Base-by-base conservation (phyloP, 2,113 vertebrate species). In the Elgaria multicarinata region DNA sequence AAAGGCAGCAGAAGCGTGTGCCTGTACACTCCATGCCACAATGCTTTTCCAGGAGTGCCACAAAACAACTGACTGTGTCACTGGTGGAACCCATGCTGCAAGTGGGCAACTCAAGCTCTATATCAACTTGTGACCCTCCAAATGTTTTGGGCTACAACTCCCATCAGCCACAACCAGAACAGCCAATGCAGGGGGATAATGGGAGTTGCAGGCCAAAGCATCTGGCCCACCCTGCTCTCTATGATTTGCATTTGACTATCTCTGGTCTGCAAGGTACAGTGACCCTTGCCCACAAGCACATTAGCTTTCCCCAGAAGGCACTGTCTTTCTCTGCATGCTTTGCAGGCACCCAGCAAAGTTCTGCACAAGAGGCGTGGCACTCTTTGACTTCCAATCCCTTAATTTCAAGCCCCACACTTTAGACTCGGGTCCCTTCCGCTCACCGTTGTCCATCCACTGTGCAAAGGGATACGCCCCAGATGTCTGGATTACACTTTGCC, bases 381-480 rank as follows among this genome's bases (percentile, higher is more conserved):
- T n/a, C 76, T 50, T 9, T 9, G 26, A 18, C 50, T 77, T 46
- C 3, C 36, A 6, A 7, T 50, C 44, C 75, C 33, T 14, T 66
- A 44, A 72, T n/a, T n/a, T 72, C 36, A 31, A 44, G 26, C 36
- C 71, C 24, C 36, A 7, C 5, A 31, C 64, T 10, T 28, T 33
- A 66, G 6, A 33, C 24, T 64, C 33, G 1, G 10, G 2, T 50
- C 31, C 75, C 44, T 67, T 79, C 24, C n/a, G 50, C 86, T 39
- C 44, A 87, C 86, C 86, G 33, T 69, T 87, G 86, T 53, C 86
- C 86, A 10, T 87, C 76, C 39, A 87, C 86, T 67, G 86, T 87
- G 86, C 86, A 87, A 78, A 87, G 86, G 18, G 86, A 87, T 3
- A 79, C 44, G 3, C 76, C 86, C 86, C 86, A 87, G 62, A 87